These are phyloP conservation scores for Cephalotes varians DNA, from an alignment of 2,888 invertebrate genomes.

Conservation along the genomic window DNA sequence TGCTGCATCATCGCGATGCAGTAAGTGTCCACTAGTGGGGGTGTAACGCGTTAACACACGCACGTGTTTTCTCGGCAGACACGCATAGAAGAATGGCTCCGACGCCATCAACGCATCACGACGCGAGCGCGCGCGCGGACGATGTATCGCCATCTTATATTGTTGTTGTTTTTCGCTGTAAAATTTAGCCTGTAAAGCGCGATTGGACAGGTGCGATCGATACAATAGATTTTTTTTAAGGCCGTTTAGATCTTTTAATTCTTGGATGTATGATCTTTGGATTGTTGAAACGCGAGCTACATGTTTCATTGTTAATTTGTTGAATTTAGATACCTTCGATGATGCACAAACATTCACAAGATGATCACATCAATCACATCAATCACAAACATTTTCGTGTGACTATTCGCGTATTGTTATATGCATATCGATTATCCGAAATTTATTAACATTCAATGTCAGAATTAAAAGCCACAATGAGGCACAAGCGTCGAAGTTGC, in stretches of 20 bases:
- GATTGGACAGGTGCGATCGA: not conserved
- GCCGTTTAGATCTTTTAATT: not conserved
- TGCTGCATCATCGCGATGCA: slow-evolving; percentile 34
- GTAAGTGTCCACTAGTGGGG: slow-evolving; percentile 13
- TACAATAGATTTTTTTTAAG: not conserved
- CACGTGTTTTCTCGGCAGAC: slow-evolving; percentile 18
- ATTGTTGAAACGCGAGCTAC: not conserved
- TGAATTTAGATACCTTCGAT: slow-evolving; percentile 5
- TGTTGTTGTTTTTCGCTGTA: not conserved
- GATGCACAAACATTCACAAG: not conserved
- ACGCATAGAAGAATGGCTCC: slow-evolving; percentile 25
- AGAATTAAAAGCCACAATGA: not conserved
- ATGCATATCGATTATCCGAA: not conserved
- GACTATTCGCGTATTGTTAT: not conserved
- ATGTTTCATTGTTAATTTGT: not conserved
- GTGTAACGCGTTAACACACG: slow-evolving; percentile 35
- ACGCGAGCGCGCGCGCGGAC: not conserved
- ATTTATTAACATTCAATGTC: slow-evolving; percentile 10
- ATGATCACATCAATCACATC: not conserved
- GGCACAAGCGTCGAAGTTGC: slow-evolving; percentile 43
- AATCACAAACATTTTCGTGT: not conserved
- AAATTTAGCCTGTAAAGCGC: not conserved
- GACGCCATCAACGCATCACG: slow-evolving; percentile 17
- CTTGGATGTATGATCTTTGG: not conserved
- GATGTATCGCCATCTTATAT: slow-evolving; percentile 18